phyloP scores from a whole-genome alignment of 2,888 invertebrate species.

The Dolichomitus sp. region DNA sequence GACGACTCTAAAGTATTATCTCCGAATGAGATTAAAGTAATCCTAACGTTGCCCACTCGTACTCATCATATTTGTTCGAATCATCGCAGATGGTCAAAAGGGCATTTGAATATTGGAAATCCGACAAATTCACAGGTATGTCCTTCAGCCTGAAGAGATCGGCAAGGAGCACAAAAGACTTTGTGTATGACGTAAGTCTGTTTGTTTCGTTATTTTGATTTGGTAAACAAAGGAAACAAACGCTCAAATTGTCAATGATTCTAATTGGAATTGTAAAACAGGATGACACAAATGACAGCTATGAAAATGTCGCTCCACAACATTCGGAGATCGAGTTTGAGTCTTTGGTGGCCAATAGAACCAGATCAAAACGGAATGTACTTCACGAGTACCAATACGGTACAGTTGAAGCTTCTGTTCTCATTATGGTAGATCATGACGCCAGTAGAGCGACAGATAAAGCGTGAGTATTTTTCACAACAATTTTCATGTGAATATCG shows the following conservation, averaged over 20 bases:
- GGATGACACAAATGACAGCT: background rate
- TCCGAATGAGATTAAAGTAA: background rate
- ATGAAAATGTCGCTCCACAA: background rate
- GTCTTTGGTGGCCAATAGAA: background rate
- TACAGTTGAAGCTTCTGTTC: background rate
- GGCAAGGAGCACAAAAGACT: background rate
- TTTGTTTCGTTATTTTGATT: background rate
- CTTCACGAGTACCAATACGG: background rate
- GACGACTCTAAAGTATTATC: too few relatives aligned
- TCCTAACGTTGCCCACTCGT: background rate
- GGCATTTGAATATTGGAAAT: constrained; percentile 1
- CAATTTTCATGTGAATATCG: too few relatives aligned
- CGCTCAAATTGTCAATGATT: background rate
- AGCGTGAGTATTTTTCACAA: background rate
- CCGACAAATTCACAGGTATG: background rate
- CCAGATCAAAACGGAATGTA: background rate
- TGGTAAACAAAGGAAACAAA: background rate
- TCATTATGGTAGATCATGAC: background rate
- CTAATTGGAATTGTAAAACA: background rate
- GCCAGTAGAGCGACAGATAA: background rate
- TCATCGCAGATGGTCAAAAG: background rate
- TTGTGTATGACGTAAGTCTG: background rate
- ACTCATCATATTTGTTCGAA: background rate
- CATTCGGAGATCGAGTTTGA: background rate
- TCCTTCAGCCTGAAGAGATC: background rate